Evolutionary conservation across 1,140 invertebrate genomes (phyloP).

Genomic region (Teleopsis dalmanni): DNA sequence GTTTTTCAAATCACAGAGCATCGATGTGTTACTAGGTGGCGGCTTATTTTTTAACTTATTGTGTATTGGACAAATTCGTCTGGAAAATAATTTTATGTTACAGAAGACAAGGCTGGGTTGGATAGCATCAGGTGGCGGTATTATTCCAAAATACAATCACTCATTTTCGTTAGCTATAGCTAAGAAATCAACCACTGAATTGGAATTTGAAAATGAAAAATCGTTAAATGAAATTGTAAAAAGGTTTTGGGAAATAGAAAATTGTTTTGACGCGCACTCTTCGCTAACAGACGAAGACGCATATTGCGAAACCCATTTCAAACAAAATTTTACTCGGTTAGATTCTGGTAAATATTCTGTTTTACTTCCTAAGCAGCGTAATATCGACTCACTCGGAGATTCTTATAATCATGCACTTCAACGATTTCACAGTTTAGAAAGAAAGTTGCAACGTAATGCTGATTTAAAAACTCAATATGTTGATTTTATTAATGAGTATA

Average conservation of each 20-base stretch:
- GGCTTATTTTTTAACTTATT: constrained; percentile 16
- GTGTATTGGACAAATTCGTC: constrained; percentile 20
- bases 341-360: constrained; percentile 7
- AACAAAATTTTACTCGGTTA: not conserved
- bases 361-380: not conserved
- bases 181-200: not conserved
- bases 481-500: constrained; percentile 1
- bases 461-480: constrained; percentile 3
- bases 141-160: not conserved
- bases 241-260: constrained; percentile 17
- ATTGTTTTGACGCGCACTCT: not conserved
- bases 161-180: not conserved
- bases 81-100: constrained; percentile 19
- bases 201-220: not conserved
- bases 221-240: not conserved
- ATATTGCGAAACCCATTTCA: constrained; percentile 6
- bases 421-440: constrained; percentile 4
- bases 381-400: not conserved
- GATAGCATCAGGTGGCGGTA: constrained; percentile 20
- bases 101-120: constrained; percentile 31
- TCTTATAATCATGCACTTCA: constrained; percentile 5
- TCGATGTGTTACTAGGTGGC: constrained; percentile 27
- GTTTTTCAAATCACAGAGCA: constrained; percentile 14
- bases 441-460: not conserved
- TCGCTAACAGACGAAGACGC: not conserved